Evolutionary conservation across 2,888 invertebrate genomes (phyloP).

Genomic region (Cryptophagus acutangulus): DNA sequence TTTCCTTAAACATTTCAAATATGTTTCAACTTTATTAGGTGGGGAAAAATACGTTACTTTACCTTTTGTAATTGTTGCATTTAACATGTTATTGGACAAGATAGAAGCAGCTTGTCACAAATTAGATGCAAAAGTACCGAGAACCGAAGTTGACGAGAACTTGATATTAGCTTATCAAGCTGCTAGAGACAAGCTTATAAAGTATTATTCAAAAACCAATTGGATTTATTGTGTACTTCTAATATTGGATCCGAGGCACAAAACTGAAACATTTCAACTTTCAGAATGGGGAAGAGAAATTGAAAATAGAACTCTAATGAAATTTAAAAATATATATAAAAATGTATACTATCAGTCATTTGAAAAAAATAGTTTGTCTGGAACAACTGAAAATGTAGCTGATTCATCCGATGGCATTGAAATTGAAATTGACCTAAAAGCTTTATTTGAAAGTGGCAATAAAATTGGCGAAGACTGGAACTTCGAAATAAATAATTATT

Average conservation of each 20-base stretch:
- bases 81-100: not conserved
- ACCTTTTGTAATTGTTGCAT: not conserved
- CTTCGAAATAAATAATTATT: too few relatives aligned
- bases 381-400: too few relatives aligned
- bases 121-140: not conserved
- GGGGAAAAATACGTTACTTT: not conserved
- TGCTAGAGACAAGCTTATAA: not conserved
- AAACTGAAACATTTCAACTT: not conserved
- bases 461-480: too few relatives aligned
- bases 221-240: not conserved
- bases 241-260: not conserved
- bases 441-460: too few relatives aligned
- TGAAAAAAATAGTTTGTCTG: too few relatives aligned
- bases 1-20: not conserved
- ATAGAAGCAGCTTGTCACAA: not conserved
- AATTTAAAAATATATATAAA: too few relatives aligned
- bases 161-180: not conserved
- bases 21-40: not conserved
- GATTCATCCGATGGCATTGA: too few relatives aligned
- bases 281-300: not conserved
- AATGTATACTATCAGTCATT: too few relatives aligned
- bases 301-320: not conserved
- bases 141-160: not conserved
- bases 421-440: too few relatives aligned
- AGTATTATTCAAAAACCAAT: not conserved